Conservation (phyloP, 2,797 vertebrate species). For the Catharus ustulatus region DNA sequence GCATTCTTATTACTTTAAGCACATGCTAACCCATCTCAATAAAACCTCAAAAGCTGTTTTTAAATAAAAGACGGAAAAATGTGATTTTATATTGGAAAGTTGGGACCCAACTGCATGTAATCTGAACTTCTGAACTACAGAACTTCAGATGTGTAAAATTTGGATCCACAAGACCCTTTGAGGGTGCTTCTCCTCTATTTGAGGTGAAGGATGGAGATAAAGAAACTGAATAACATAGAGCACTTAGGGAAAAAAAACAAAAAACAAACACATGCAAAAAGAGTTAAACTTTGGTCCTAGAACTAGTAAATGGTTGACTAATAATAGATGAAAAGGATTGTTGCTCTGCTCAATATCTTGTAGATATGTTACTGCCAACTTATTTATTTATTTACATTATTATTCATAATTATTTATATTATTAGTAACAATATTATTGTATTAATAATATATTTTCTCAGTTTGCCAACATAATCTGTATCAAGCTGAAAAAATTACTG, state of each 20-base stretch:
- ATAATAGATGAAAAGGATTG: not conserved
- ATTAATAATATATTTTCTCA: not conserved
- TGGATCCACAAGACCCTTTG: not conserved
- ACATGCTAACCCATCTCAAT: not conserved
- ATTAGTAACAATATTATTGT: not conserved
- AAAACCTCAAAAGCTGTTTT: not conserved
- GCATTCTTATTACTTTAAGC: not conserved
- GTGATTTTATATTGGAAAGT: not conserved
- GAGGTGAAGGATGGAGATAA: not conserved
- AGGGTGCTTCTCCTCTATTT: not conserved
- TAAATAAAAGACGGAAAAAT: not conserved
- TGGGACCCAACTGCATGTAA: not conserved
- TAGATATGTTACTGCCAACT: not conserved
- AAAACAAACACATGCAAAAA: not conserved
- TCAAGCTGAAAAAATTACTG: not conserved
- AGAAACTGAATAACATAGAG: not conserved
- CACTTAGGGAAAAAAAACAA: not conserved
- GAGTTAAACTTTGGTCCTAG: not conserved
- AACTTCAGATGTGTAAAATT: not conserved
- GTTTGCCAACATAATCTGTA: not conserved
- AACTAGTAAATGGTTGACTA: not conserved
- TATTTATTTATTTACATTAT: not conserved
- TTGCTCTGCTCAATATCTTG: not conserved
- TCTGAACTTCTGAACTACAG: not conserved
- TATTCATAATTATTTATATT: not conserved